Percentiles rank a stretch among this genome's conserved stretches.
These are phyloP conservation scores for Chironomus striatipennis DNA, from an alignment of 1,140 invertebrate species.

Conservation along the genomic window DNA sequence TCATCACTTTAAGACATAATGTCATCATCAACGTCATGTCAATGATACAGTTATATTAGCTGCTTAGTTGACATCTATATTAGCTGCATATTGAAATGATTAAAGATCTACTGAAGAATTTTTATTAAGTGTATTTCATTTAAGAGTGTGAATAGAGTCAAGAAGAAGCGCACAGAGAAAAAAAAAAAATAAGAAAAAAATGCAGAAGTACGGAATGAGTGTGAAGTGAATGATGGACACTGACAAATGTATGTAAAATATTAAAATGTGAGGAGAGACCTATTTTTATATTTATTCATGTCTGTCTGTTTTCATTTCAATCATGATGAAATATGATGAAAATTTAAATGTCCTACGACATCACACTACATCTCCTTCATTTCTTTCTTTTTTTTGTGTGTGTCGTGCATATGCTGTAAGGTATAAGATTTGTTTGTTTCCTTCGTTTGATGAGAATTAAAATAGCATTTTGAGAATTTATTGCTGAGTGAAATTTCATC, in stretches of 20 bases:
- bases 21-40: no score
- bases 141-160: not conserved
- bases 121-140: no score
- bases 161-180: not conserved
- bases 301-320: not conserved
- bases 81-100: not conserved
- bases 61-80: not conserved
- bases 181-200: not conserved
- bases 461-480: constrained; percentile 16
- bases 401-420: no score
- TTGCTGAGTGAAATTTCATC: constrained; percentile 23
- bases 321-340: constrained; percentile 24
- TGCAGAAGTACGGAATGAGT: not conserved
- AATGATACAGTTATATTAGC: no score
- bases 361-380: not conserved
- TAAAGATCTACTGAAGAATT: not conserved
- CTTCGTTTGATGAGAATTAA: not conserved
- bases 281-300: not conserved
- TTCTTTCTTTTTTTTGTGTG: not conserved
- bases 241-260: constrained; percentile 20
- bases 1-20: no score
- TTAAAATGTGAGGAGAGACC: not conserved
- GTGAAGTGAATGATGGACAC: constrained; percentile 16
- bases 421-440: not conserved
- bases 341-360: constrained; percentile 16